These are phyloP conservation scores for Aphaenogaster rudis DNA, from an alignment of 1,140 invertebrate genomes.

Conservation along the genomic window DNA sequence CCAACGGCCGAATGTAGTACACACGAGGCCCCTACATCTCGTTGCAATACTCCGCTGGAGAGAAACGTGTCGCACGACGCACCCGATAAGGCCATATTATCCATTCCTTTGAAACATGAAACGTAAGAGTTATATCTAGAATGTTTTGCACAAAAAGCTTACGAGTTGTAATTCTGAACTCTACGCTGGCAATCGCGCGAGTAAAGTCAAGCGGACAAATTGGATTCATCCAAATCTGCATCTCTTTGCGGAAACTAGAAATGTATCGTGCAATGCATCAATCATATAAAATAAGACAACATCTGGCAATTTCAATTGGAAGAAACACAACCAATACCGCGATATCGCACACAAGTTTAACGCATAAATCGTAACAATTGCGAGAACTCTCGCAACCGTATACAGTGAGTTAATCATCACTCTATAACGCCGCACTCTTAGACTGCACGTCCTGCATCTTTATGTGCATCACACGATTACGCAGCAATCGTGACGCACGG, in stretches of 20 bases:
- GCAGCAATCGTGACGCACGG: slow-evolving; percentile 61
- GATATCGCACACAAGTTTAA: background rate
- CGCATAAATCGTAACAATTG: background rate
- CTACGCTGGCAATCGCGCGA: background rate
- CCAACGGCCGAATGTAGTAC: slow-evolving; percentile 32
- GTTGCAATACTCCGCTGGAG: background rate
- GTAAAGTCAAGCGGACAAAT: background rate
- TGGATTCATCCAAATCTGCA: background rate
- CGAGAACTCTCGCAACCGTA: background rate
- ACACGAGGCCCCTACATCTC: slow-evolving; percentile 17
- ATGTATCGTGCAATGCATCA: background rate
- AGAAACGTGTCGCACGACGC: slow-evolving; percentile 29
- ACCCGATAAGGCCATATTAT: slow-evolving; percentile 44
- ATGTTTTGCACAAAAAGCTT: background rate
- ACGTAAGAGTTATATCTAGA: slow-evolving; percentile 9
- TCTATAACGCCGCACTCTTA: slow-evolving; percentile 6
- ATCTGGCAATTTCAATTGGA: background rate
- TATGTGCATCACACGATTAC: slow-evolving; percentile 59
- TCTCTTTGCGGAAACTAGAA: background rate
- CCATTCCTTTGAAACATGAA: slow-evolving; percentile 29
- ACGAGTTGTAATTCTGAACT: background rate
- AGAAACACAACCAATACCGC: background rate
- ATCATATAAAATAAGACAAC: background rate
- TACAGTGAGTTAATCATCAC: slow-evolving; percentile 14
- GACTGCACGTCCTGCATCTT: slow-evolving; percentile 5